Evolutionary conservation across 2,113 vertebrate genomes (phyloP), one percentile per base, ranked within the genome.

Genomic region (Macrotus californicus): DNA sequence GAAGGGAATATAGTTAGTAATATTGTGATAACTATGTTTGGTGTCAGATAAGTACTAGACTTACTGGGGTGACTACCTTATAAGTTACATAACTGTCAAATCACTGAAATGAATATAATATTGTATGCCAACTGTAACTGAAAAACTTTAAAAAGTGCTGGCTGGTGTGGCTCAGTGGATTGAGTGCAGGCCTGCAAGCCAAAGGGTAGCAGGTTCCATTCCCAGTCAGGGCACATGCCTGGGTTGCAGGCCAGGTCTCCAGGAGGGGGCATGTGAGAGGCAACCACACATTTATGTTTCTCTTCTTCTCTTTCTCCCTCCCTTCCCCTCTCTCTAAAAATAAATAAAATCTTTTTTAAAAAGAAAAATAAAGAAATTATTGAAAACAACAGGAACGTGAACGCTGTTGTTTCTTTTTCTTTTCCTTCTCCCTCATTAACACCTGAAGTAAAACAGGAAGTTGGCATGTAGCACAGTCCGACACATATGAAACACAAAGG

Each of bases 401-500:
- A 26, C 21, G 6, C 10, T 31, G 15, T 50, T 59, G 18, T 16
- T 50, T 64, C 43, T 70, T 64, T 89, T 26, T 26, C n/a, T 54
- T 22, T 18, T 16, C 75, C 43, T 72, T 67, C 24, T 80, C 14
- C 8, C 15, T 67, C 46, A 54, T 87, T 50, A 66, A 36, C 1
- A 64, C 52, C 67, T 67, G 31, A 46, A 41, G 22, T 50, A 48
- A 34, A 18, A 67, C 7, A 72, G 48, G 69, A 85, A 91, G 46
- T 86, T 95, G 66, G 34, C 36, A 66, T 0, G 0, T 87, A 93
- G 50, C 19, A 29, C 10, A 67, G 19, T 39, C 56, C 36, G 70
- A 84, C 93, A 93, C 31, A 67, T 56, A 70, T n/a, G 52, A 81
- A 66, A 89, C 93, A 87, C 52, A 84, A 96, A 90, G 67, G 67